These are phyloP conservation scores for Hylomyscus alleni DNA, from an alignment of 2,797 vertebrate genomes.

Conservation along the genomic window DNA sequence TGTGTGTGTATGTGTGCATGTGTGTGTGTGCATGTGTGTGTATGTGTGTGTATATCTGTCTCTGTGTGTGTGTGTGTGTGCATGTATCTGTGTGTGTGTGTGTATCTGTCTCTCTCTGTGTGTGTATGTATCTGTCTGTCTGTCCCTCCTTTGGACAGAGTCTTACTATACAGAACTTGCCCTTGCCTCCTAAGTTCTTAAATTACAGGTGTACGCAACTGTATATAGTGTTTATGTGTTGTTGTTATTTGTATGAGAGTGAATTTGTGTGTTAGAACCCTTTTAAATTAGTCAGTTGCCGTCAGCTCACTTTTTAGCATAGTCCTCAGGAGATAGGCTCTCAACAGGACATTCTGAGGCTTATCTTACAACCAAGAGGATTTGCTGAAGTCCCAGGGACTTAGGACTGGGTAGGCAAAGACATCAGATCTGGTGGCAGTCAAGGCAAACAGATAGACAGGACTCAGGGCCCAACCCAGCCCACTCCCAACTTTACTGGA, in stretches of 20 bases:
- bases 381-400: background rate
- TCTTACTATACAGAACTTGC: background rate
- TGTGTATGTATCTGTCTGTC: background rate
- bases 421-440: background rate
- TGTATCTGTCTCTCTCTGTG: background rate
- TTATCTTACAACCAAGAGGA: background rate
- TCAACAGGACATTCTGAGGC: background rate
- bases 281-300: background rate
- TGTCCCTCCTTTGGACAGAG: background rate
- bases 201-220: background rate
- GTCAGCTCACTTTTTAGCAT: background rate
- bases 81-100: background rate
- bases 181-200: background rate
- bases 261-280: background rate
- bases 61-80: too few species aligned
- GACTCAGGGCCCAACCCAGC: background rate
- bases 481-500: background rate
- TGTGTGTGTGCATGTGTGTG: too few species aligned
- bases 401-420: background rate
- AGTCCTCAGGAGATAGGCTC: background rate
- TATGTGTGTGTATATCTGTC: too few species aligned
- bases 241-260: background rate
- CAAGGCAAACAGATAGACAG: background rate
- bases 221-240: background rate
- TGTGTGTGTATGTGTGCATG: too few species aligned